These are phyloP conservation scores for Chrysolina haemoptera DNA, from an alignment of 2,888 invertebrate genomes.

Conservation along the genomic window DNA sequence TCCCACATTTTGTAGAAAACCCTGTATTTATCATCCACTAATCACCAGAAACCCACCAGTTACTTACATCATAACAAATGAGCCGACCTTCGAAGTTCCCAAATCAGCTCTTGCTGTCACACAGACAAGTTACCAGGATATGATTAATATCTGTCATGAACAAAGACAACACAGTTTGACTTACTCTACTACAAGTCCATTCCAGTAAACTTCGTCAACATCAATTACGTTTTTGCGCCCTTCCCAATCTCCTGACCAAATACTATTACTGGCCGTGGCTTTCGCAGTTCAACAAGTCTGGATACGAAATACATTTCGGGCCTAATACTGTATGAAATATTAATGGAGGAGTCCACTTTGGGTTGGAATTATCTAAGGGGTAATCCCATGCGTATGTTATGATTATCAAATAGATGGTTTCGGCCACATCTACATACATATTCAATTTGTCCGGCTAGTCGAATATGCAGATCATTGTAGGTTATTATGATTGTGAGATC, in stretches of 20 bases:
- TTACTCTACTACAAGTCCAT: not conserved
- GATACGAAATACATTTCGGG: slow-evolving; percentile 12
- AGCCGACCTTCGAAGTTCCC: too few species aligned
- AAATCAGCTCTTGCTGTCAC: too few species aligned
- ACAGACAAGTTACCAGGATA: too few species aligned
- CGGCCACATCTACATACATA: slow-evolving; percentile 21
- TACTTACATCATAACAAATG: too few species aligned
- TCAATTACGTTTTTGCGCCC: slow-evolving; percentile 11
- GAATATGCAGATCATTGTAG: not conserved
- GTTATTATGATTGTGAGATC: slow-evolving; percentile 7
- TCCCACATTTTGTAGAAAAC: too few species aligned
- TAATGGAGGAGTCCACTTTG: slow-evolving; percentile 15
- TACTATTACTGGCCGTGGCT: not conserved
- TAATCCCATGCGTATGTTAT: slow-evolving; percentile 21
- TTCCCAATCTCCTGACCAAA: slow-evolving; percentile 12
- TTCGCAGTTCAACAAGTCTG: slow-evolving; percentile 21
- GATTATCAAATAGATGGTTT: slow-evolving; percentile 19
- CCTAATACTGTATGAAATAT: slow-evolving; percentile 18
- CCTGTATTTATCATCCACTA: too few species aligned
- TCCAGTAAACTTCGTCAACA: not conserved
- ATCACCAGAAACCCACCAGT: too few species aligned
- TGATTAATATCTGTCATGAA: not conserved
- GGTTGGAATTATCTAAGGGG: slow-evolving; percentile 17
- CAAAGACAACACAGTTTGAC: not conserved
- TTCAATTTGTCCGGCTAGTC: slow-evolving; percentile 20